Percentiles rank a stretch among this genome's conserved stretches.
Evolutionary conservation across 2,888 invertebrate species (phyloP).

Genomic region (Onchidella celtica): DNA sequence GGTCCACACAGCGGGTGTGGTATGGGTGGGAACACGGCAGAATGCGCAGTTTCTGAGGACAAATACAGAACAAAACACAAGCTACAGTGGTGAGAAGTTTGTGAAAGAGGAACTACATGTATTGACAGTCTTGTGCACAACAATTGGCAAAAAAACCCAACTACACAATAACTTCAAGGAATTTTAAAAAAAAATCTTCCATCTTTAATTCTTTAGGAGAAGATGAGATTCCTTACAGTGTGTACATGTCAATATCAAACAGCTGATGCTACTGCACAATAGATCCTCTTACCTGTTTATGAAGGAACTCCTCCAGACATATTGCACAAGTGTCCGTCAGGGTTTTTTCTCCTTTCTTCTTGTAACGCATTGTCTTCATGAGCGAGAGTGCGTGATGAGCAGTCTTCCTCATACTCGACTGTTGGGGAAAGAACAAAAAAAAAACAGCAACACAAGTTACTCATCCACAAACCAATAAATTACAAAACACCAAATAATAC

Average conservation of each 20-base stretch:
- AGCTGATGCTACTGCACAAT: too few relatives aligned
- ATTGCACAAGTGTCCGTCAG: conserved; percentile 80
- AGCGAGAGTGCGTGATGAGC: conserved; percentile 72
- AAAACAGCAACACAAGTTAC: too few relatives aligned
- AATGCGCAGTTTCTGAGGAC: conserved; percentile 77
- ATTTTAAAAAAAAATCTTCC: neutral
- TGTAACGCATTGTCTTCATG: conserved; percentile 73
- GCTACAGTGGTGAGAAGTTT: too few relatives aligned
- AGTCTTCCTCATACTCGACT: conserved; percentile 69
- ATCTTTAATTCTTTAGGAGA: too few relatives aligned
- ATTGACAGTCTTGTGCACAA: too few relatives aligned
- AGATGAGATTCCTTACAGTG: too few relatives aligned
- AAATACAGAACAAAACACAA: too few relatives aligned
- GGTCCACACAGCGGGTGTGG: conserved; percentile 81
- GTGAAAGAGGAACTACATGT: too few relatives aligned
- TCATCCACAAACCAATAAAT: too few relatives aligned
- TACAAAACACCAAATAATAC: too few relatives aligned
- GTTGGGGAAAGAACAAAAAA: conserved; percentile 34
- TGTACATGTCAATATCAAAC: too few relatives aligned
- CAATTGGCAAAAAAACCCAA: neutral
- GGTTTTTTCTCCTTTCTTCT: conserved; percentile 53
- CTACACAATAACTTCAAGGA: neutral
- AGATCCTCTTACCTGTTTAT: conserved; percentile 79
- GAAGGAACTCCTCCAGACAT: conserved; percentile 81
- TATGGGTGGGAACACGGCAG: conserved; percentile 81